Evolutionary conservation across 2,113 vertebrate species (phyloP), one percentile per base, ranked within the genome.

Genomic region (Entosphenus tridentatus): DNA sequence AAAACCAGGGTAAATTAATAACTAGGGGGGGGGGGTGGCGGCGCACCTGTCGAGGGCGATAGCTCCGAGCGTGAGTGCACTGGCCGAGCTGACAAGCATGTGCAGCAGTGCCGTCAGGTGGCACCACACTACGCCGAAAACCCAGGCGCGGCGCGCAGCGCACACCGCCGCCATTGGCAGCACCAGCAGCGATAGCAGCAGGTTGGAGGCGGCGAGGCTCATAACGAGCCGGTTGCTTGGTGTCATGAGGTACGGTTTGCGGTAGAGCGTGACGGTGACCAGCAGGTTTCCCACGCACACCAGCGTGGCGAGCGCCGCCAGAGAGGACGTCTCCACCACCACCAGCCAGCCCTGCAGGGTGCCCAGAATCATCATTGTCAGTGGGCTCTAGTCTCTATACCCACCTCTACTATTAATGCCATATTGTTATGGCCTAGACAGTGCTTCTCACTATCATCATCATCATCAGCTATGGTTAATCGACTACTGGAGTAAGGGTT

Each of bases 161-260:
- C 89, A 95, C 16, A 87, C 87, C 8, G 84, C 84, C 70, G 95
- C 88, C 1, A 97, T 96, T 0, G 93, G 93, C 62, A 97, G 82
- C 72, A 93, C 91, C 77, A 98, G 75, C 65, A 87, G 75, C 0
- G 92, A 90, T 54, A 98, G 82, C 2, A 98, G 80, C 71, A 98
- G 81, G 80, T 98, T 97, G 77, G 92, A 97, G 56, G 87, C 80
- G 0, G 93, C 96, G 77, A 98, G 80, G 82, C 92, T 98, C 82
- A 98, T 88, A 70, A 98, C 93, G 69, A 98, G 93, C 80, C 95
- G 96, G 82, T 97, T 98, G 82, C 93, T 98, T 73, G 95, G 82
- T 0, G 93, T 97, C 74, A 97, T 86, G 67, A 98, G 84, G 73
- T 98, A 95, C 1, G 93, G 87, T 75, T 85, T 86, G 75, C 84